Base-by-base conservation (phyloP, 2,113 vertebrate genomes). In the Dipodomys spectabilis region DNA sequence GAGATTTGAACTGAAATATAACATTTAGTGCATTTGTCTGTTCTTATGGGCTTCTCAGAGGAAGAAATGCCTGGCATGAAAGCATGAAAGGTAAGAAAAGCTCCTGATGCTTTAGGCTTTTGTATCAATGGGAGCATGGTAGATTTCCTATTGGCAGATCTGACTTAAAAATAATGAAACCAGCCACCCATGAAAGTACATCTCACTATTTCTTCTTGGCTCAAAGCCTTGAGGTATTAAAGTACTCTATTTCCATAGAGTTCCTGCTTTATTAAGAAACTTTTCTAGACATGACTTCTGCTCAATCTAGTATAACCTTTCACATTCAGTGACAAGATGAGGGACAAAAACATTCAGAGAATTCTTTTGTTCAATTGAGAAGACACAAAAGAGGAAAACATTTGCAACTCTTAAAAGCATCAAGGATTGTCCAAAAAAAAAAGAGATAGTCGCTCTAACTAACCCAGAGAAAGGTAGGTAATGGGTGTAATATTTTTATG, bases 201-300 rank as follows among this genome's bases (percentile, higher is more conserved):
- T 60, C 82, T 95, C 13, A 89, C 73, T 62, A 81, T 72, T 96
- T 89, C 16, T n/a, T 95, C 91, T 95, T 94, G 8, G 64, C 44
- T 77, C 87, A 18, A 53, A 91, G 92, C 49, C 78, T 89, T 85
- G 64, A 89, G 44, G 8, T 35, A 85, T 92, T 80, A 92, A 18
- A 93, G 53, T 57, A 57, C 53, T 57, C 64, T 94, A 32, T 64
- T 95, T 95, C 64, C 86, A 67, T 19, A 28, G 32, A 88, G 49
- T 60, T 13, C 35, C 84, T 93, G 8, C 45, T 96, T 57, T 88
- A 78, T 89, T 96, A 96, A 95, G 95, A 96, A 92, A 88, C 7
- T 91, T 96, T 95, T 64, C 75, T 73, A 64, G 2, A 94, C 39
- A 78, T 60, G 90, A 80, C 16, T 81, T 30, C 72, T 22, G 82